These are phyloP conservation scores for Iphiclides podalirius DNA, from an alignment of 2,888 invertebrate species.

Conservation along the genomic window DNA sequence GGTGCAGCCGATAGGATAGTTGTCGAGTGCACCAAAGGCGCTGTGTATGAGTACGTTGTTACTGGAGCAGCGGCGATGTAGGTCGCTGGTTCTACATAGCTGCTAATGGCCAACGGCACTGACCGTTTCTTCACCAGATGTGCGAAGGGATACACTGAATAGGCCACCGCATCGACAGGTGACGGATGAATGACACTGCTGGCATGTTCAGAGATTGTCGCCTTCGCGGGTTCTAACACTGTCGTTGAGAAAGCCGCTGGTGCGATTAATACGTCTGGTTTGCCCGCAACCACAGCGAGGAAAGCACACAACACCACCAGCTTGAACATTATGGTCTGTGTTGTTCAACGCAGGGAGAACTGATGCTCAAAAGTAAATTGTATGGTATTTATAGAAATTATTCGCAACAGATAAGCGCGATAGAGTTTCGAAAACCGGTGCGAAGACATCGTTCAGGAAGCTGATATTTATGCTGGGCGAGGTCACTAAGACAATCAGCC, in stretches of 20 bases:
- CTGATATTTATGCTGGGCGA: constrained; percentile 62
- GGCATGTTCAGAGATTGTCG: constrained; percentile 57
- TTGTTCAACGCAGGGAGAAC: constrained; percentile 55
- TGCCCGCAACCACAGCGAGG: constrained; percentile 76
- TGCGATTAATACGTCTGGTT: constrained; percentile 40
- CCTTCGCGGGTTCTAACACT: constrained; percentile 48
- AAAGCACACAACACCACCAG: constrained; percentile 81
- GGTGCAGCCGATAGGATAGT: constrained; percentile 33
- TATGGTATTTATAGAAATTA: constrained; percentile 64
- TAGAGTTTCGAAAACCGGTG: constrained; percentile 66
- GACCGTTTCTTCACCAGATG: constrained; percentile 54
- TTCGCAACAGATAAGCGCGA: constrained; percentile 57
- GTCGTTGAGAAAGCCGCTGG: constrained; percentile 44
- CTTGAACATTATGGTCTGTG: constrained; percentile 73
- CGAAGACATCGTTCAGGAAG: constrained; percentile 60
- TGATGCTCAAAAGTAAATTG: constrained; percentile 48
- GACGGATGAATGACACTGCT: constrained; percentile 68
- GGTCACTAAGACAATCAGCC: constrained; percentile 48
- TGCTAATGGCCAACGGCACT: constrained; percentile 29
- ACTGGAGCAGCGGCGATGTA: constrained; percentile 34
- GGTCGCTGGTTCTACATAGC: constrained; percentile 39
- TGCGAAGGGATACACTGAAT: constrained; percentile 43
- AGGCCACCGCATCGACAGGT: constrained; percentile 38
- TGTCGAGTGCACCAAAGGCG: constrained; percentile 30
- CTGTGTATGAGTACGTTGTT: constrained; percentile 23